Conservation (phyloP, 2,113 vertebrate genomes). For the Sminthopsis crassicaudata region DNA sequence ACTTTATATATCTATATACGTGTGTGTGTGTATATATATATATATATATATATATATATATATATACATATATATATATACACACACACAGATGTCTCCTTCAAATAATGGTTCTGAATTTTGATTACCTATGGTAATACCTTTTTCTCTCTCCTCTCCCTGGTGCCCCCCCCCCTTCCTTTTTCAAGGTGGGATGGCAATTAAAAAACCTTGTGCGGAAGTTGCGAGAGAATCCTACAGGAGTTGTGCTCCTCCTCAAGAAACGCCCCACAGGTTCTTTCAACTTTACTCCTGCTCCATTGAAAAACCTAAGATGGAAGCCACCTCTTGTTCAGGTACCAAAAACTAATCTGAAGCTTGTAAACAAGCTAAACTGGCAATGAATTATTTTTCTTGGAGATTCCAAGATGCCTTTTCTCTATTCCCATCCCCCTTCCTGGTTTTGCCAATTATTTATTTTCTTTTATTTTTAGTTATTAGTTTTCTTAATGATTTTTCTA, state of each 20-base stretch:
- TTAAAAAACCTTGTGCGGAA: conserved; percentile 94
- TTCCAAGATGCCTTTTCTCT: background rate
- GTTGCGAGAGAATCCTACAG: conserved; percentile 89
- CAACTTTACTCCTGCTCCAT: conserved; percentile 89
- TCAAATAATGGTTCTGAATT: background rate
- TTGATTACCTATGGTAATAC: background rate
- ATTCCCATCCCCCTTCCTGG: background rate
- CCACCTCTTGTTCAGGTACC: conserved; percentile 93
- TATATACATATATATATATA: no score
- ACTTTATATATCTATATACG: no score
- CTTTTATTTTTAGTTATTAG: background rate
- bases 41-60: no score
- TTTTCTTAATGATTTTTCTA: background rate
- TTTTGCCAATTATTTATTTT: background rate
- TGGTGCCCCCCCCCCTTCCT: background rate
- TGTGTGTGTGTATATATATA: no score
- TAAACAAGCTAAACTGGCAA: background rate
- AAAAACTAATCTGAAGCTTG: fast-evolving
- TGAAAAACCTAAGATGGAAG: conserved; percentile 96
- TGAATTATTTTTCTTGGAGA: background rate
- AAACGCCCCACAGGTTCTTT: conserved; percentile 91
- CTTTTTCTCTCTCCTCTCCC: background rate
- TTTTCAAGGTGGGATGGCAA: conserved; percentile 96
- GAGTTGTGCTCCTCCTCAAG: conserved; percentile 91
- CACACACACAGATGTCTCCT: background rate